Base-by-base conservation (phyloP, 2,888 invertebrate species). In the Merodon equestris region DNA sequence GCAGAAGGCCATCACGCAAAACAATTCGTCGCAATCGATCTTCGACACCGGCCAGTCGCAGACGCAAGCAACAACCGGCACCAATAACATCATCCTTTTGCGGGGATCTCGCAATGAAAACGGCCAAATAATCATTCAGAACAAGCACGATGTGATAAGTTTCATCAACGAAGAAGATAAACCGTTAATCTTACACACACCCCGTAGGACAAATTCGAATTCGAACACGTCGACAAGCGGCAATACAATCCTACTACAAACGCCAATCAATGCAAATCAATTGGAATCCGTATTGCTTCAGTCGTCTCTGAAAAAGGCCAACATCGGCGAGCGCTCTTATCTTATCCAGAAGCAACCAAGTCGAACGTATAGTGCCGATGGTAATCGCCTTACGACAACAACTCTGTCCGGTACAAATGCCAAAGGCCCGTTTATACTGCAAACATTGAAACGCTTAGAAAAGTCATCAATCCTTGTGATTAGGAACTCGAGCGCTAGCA, bases 71-170 rank as follows among this genome's bases (percentile, higher is more conserved):
- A 36, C 7, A 7, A 40, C 12, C 10, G 40, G 40, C 82, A 84
- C 82, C 77, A 86, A 85, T 68, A 89, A 89, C 82, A 88, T 89
- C 56, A 88, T 89, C 48, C 85, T 89, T 79, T 83, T 89, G 84
- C 89, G 89, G 67, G 89, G 89, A 64, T 86, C 89, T 63, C 87
- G 89, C 81, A 88, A 88, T 57, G 89, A 89, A 83, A 89, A 89
- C 84, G 89, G 89, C 61, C 89, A 89, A 85, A 89, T 89, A 82
- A 88, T 89, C 72, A 87, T 89, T 77, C 89, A 89, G 83, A 89
- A 89, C 81, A 88, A 88, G 81, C 89, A 89, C 85, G 89, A 89
- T 76, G 87, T 89, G 74, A 86, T 89, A 58, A 89, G 86, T 82
- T 86, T 89, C 84, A 86, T 88, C 76, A 89, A 84, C 76, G 88